Evolutionary conservation across 1,140 invertebrate genomes (phyloP).

Genomic region (Aphidius gifuensis): DNA sequence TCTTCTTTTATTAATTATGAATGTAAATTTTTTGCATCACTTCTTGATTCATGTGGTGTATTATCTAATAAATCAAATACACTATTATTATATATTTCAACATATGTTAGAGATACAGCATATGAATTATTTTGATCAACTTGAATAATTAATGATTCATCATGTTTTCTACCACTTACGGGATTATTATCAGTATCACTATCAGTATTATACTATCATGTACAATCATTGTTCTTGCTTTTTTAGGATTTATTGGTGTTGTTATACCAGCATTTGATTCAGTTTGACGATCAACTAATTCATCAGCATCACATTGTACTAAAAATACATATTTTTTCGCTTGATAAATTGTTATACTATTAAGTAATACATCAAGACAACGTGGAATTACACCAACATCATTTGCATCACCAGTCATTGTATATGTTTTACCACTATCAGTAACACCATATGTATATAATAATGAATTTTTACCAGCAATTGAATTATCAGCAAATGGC

Average conservation of each 20-base stretch:
- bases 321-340: constrained; percentile 83
- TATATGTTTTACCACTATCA: constrained; percentile 94
- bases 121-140: constrained; percentile 80
- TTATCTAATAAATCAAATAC: constrained; percentile 94
- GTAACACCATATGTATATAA: constrained; percentile 96
- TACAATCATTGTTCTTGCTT: constrained; percentile 29
- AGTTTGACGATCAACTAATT: constrained; percentile 72
- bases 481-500: constrained; percentile 79
- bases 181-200: constrained; percentile 51
- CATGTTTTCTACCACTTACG: constrained; percentile 34
- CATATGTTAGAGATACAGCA: constrained; percentile 92
- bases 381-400: constrained; percentile 85
- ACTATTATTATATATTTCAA: constrained; percentile 98
- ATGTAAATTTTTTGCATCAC: constrained; percentile 51
- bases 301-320: constrained; percentile 82
- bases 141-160: constrained; percentile 41
- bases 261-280: constrained; percentile 48
- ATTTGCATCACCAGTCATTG: constrained; percentile 80
- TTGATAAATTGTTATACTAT: constrained; percentile 69
- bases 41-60: constrained; percentile 54
- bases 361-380: constrained; percentile 69
- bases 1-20: constrained; percentile 77
- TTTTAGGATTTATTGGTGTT: constrained; percentile 44
- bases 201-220: constrained; percentile 33
- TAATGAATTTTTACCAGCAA: constrained; percentile 81